Evolutionary conservation across 1,140 invertebrate genomes (phyloP).

Genomic region (Diachasmimorpha longicaudata): DNA sequence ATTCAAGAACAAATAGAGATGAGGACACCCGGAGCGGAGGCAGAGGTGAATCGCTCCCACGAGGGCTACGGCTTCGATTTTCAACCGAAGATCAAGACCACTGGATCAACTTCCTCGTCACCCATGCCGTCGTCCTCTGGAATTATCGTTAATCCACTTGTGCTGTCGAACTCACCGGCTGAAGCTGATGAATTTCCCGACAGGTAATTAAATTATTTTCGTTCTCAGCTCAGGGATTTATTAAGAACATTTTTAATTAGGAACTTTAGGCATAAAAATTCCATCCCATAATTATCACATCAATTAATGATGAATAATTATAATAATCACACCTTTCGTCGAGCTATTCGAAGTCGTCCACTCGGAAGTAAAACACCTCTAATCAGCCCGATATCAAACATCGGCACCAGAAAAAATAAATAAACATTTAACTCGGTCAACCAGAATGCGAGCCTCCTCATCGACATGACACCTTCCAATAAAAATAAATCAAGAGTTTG

Average conservation of each 20-base stretch:
- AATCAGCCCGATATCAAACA: no score
- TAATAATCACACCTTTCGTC: no score
- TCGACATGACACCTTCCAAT: no score
- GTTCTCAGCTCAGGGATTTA: not conserved
- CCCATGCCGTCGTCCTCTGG: slow-evolving; percentile 23
- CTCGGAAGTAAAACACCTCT: no score
- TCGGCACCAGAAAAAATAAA: no score
- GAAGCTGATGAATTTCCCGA: slow-evolving; percentile 53
- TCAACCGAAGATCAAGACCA: slow-evolving; percentile 12
- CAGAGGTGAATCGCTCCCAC: slow-evolving; percentile 42
- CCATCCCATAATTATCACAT: no score
- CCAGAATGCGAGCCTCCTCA: no score
- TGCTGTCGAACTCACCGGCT: slow-evolving; percentile 48
- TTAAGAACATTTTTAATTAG: no score
- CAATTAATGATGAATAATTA: no score
- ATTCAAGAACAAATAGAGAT: slow-evolving; percentile 28
- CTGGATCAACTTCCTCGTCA: not conserved
- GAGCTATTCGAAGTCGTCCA: no score
- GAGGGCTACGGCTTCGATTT: slow-evolving; percentile 44
- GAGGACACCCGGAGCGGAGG: slow-evolving; percentile 47
- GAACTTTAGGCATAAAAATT: no score
- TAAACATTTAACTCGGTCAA: no score
- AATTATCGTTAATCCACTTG: slow-evolving; percentile 40
- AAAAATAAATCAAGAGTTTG: not conserved
- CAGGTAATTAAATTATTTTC: slow-evolving; percentile 40